Percentiles rank a stretch among this genome's conserved stretches.
Evolutionary conservation across 2,113 vertebrate genomes (phyloP).

Genomic region (Cyanocitta stelleri): DNA sequence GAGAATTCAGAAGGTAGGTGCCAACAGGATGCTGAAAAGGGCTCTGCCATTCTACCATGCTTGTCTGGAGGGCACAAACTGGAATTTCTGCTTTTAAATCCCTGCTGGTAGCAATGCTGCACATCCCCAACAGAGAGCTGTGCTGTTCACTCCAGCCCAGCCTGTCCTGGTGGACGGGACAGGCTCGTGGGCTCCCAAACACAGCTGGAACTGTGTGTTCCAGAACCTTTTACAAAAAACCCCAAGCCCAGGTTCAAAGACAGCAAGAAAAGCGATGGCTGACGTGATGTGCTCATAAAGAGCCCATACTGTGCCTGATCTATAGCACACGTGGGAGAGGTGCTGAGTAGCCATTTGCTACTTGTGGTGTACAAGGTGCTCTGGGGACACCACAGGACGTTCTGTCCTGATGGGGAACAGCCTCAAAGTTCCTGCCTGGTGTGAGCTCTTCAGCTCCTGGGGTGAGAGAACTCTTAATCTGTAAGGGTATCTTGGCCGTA

Average conservation of each 20-base stretch:
- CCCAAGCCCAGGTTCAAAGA: background rate
- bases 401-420: background rate
- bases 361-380: background rate
- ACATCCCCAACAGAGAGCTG: background rate
- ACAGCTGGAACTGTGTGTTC: background rate
- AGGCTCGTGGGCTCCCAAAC: background rate
- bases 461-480: background rate
- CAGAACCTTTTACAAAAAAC: background rate
- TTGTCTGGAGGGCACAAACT: background rate
- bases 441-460: background rate
- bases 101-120: background rate
- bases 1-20: background rate
- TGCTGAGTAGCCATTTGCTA: background rate
- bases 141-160: background rate
- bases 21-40: background rate
- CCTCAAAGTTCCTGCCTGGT: background rate
- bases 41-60: background rate
- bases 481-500: background rate
- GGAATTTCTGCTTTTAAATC: background rate
- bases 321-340: background rate
- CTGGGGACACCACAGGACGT: background rate
- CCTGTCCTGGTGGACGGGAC: fast-evolving
- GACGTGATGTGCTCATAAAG: background rate
- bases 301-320: background rate
- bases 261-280: background rate